phyloP scores from a whole-genome alignment of 2,888 invertebrate genomes.

The Aricia artaxerxes region DNA sequence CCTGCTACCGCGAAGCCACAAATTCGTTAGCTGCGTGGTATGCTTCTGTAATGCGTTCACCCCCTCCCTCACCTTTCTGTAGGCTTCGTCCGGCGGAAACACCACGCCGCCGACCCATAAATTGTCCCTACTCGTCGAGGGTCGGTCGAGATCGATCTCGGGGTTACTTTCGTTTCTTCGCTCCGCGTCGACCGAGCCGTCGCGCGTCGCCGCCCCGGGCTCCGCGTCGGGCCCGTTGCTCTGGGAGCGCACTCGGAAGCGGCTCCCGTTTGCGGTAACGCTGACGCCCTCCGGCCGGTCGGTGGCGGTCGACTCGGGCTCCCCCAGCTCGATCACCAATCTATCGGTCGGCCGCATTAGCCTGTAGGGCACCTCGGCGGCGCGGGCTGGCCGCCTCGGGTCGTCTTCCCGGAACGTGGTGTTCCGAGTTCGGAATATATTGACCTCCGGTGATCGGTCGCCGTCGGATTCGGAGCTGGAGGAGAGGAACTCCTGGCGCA shows the following conservation, averaged over 20 bases:
- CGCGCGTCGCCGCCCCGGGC: conserved; percentile 43
- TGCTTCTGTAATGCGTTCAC: conserved; percentile 67
- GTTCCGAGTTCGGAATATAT: conserved; percentile 68
- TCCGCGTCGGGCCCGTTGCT: conserved; percentile 45
- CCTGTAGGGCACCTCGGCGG: conserved; percentile 39
- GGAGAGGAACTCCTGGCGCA: conserved; percentile 56
- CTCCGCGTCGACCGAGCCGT: conserved; percentile 41
- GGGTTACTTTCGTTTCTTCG: conserved; percentile 41
- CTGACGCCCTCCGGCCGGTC: conserved; percentile 51
- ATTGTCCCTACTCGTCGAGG: conserved; percentile 65
- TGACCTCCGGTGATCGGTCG: conserved; percentile 67
- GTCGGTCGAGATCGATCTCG: conserved; percentile 49
- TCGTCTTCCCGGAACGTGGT: conserved; percentile 61
- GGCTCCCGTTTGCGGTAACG: conserved; percentile 54
- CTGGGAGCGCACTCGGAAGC: conserved; percentile 65
- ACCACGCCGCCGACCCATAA: conserved; percentile 55
- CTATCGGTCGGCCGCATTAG: conserved; percentile 52
- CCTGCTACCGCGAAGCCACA: conserved; percentile 68
- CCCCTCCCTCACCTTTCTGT: conserved; percentile 63
- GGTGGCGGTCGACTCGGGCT: conserved; percentile 44
- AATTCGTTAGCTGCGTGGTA: conserved; percentile 60
- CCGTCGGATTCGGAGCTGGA: conserved; percentile 71
- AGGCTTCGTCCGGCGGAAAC: conserved; percentile 65
- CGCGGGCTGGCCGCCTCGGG: conserved; percentile 44
- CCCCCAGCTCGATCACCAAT: conserved; percentile 58